Evolutionary conservation across 2,113 vertebrate species (phyloP).

Genomic region (Alaudala cheleensis): DNA sequence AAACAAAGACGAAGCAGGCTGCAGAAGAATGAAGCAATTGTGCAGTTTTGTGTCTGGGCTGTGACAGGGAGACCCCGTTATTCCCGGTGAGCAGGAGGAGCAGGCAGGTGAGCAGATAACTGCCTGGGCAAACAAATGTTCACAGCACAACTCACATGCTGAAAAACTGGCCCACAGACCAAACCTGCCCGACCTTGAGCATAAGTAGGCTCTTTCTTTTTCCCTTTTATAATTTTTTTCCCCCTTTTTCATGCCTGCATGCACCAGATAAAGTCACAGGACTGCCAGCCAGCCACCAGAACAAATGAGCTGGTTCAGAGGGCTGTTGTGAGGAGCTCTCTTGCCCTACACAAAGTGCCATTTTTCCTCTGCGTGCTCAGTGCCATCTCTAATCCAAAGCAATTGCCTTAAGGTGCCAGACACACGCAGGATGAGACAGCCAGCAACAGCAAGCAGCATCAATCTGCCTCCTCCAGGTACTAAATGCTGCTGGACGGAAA

Average conservation of each 20-base stretch:
- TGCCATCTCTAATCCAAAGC: slow-evolving; percentile 11
- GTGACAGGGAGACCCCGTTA: neutral
- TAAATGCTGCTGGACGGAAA: neutral
- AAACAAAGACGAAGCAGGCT: neutral
- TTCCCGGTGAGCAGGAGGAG: neutral
- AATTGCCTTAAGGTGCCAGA: slow-evolving; percentile 18
- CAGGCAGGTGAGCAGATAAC: neutral
- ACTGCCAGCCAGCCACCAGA: neutral
- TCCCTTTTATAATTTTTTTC: neutral
- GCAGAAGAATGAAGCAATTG: neutral
- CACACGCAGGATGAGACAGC: neutral
- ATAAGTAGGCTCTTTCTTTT: neutral
- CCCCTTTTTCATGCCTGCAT: neutral
- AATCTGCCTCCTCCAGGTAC: neutral
- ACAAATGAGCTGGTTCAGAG: slow-evolving; percentile 15
- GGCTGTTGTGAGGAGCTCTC: neutral
- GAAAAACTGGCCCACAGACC: neutral
- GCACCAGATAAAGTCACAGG: neutral
- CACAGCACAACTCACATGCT: neutral
- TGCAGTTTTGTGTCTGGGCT: neutral
- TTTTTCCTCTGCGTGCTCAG: neutral
- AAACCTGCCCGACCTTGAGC: neutral
- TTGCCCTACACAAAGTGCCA: neutral
- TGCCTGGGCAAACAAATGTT: neutral
- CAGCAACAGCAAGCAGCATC: neutral